These are phyloP conservation scores for Leuciscus waleckii DNA, from an alignment of 2,797 vertebrate genomes.

Conservation along the genomic window DNA sequence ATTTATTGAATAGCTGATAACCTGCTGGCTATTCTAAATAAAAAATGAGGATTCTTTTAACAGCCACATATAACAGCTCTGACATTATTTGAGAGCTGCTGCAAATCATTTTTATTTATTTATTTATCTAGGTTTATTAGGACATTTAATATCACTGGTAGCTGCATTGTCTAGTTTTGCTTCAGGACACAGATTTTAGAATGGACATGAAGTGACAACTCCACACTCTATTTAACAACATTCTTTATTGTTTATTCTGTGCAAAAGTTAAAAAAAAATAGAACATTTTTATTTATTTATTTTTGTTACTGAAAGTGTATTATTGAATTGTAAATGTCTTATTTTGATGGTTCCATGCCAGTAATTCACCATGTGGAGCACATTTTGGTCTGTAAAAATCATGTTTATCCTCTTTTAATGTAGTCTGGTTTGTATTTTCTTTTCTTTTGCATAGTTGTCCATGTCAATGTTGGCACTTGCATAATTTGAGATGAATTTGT, in stretches of 20 bases:
- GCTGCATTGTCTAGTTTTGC: not conserved
- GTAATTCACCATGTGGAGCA: not conserved
- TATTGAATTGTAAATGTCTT: not conserved
- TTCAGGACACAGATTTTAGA: not conserved
- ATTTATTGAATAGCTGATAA: not conserved
- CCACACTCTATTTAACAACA: not conserved
- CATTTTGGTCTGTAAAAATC: not conserved
- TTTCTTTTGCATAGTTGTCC: not conserved
- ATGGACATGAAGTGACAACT: not conserved
- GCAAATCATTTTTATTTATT: not conserved
- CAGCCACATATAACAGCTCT: not conserved
- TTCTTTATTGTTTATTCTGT: too few species aligned
- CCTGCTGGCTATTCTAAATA: not conserved
- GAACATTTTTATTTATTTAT: not conserved
- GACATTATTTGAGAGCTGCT: not conserved
- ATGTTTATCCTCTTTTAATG: not conserved
- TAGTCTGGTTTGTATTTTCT: not conserved
- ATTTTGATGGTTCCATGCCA: not conserved
- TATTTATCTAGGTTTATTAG: not conserved
- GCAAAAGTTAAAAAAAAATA: too few species aligned
- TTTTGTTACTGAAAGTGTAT: not conserved
- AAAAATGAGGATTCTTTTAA: not conserved
- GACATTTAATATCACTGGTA: not conserved
- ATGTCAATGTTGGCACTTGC: not conserved
- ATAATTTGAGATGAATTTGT: not conserved